Evolutionary conservation across 2,888 invertebrate species (phyloP), one percentile per base, ranked within the genome.

Genomic region (Stenolophus ochropezus): DNA sequence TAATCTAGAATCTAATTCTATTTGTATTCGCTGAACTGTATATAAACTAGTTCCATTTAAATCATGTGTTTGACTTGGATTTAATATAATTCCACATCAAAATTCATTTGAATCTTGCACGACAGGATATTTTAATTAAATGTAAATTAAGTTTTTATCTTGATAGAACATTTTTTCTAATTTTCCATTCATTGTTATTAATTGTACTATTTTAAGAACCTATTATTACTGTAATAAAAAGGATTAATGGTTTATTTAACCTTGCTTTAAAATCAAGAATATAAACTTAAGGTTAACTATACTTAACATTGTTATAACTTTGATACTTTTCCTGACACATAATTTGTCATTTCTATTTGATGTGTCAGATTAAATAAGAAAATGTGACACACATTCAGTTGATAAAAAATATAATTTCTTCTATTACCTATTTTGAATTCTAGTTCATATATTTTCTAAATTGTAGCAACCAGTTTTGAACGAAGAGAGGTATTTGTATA

Each of bases 171-270:
- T 14, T 14, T 65, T 27, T 33, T 33, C 65, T 33, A 69, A 69
- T 69, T 69, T 33, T 33, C 65, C 42, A 69, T 18, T 69, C 33
- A 69, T 69, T 69, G 65, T 69, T 69, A 69, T 33, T 69, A 69
- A 69, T 69, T 69, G 65, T 69, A 69, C 65, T 33, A 69, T 69
- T 69, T 69, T 69, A 27, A 69, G 61, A 42, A 69, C 20, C 65
- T 69, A 69, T 69, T 69, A 69, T 69, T 69, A 18, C 5, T 8
- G 65, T 33, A 69, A 69, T 69, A 69, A 69, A 69, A 69, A 69
- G 27, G 65, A 69, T 69, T 69, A 69, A 69, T 69, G 33, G 33
- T 33, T 69, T 69, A 33, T 69, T 69, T 69, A 69, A 69, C 65
- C 65, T 69, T 69, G 65, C 65, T 69, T 69, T 69, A 69, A 56